Conservation (phyloP, 2,797 vertebrate genomes). For the Notolepis coatsorum region DNA sequence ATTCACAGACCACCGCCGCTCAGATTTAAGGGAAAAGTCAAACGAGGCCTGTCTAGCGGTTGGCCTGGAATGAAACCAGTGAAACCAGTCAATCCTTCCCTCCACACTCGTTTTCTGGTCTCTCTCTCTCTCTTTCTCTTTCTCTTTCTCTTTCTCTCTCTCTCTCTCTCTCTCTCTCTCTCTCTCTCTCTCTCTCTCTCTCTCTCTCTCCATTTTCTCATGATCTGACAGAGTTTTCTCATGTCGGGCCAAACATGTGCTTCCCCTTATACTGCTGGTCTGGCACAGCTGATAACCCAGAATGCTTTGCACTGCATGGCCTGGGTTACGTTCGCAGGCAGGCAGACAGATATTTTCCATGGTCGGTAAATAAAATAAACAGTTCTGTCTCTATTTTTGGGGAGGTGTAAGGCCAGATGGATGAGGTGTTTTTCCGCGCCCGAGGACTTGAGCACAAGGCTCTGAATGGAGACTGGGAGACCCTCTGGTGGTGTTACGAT, state of each 20-base stretch:
- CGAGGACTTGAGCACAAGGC: too few species aligned
- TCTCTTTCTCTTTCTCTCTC: background rate
- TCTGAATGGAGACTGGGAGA: too few species aligned
- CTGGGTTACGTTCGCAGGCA: conserved; percentile 6
- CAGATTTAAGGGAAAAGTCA: background rate
- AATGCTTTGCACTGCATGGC: conserved; percentile 32
- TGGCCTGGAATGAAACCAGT: conserved; percentile 54
- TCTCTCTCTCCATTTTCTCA: conserved; percentile 34
- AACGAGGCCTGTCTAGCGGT: background rate
- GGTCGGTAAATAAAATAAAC: conserved; percentile 62
- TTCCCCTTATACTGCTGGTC: conserved; percentile 59
- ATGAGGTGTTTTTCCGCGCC: conserved; percentile 70
- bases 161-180: background rate
- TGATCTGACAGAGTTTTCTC: conserved; percentile 67
- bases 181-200: conserved; percentile 19
- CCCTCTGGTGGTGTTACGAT: too few species aligned
- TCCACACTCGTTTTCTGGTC: conserved; percentile 29
- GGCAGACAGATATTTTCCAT: conserved; percentile 51
- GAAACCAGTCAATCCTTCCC: conserved; percentile 45
- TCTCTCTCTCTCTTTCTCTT: conserved; percentile 14
- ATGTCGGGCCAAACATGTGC: conserved; percentile 78
- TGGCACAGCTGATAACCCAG: conserved; percentile 64
- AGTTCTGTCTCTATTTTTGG: conserved; percentile 56
- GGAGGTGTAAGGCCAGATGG: conserved; percentile 56
- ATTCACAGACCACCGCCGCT: conserved; percentile 29